A percentile compares a stretch with the other conserved stretches of the same genome.
These are phyloP conservation scores for Amniataba percoides DNA, from an alignment of 2,797 vertebrate species.

Conservation along the genomic window DNA sequence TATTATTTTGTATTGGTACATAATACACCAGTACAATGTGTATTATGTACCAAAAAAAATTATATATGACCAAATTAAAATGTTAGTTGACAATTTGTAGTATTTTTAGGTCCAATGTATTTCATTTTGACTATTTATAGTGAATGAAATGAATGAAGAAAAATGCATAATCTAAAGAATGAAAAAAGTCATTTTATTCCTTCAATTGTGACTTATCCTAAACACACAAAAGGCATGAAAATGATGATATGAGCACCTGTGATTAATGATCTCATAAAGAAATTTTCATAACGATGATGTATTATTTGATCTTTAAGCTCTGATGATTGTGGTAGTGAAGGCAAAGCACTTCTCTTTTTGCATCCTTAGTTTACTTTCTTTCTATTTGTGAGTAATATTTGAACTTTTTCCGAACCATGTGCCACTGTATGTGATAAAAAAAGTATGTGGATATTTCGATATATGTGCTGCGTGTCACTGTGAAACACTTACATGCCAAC, in stretches of 20 bases:
- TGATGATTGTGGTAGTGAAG: not conserved
- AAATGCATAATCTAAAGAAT: not conserved
- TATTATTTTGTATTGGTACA: too few species aligned
- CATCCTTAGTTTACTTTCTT: not conserved
- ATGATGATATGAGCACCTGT: not conserved
- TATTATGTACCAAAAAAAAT: too few species aligned
- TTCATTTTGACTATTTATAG: not conserved
- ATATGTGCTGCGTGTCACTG: not conserved
- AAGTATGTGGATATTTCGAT: not conserved
- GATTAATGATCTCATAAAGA: not conserved
- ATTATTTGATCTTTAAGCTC: not conserved
- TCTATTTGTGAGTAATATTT: not conserved
- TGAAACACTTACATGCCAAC: conserved; percentile 83
- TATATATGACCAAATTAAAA: too few species aligned
- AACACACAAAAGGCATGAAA: not conserved
- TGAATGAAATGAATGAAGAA: not conserved
- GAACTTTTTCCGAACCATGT: not conserved
- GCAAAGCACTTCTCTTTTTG: not conserved
- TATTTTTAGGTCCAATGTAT: not conserved
- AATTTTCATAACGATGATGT: too few species aligned
- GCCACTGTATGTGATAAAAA: not conserved
- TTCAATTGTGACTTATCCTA: not conserved
- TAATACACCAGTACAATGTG: too few species aligned
- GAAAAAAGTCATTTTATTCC: not conserved
- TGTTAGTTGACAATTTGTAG: not conserved